These are phyloP conservation scores for Meda fulgida DNA, from an alignment of 2,797 vertebrate species.

Conservation along the genomic window DNA sequence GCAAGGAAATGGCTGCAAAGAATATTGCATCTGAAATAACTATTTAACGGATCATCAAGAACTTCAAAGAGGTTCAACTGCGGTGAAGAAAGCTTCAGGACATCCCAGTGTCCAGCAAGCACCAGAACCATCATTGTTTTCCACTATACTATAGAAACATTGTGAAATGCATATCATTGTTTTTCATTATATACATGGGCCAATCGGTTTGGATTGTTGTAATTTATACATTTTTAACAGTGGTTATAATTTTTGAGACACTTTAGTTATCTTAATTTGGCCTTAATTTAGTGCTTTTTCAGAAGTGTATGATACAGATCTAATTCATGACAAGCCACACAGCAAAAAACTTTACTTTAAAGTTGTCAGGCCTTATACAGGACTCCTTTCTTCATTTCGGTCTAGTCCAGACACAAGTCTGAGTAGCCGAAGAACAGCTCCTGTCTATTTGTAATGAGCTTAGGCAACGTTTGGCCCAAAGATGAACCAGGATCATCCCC, in stretches of 20 bases:
- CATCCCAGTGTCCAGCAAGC: neutral
- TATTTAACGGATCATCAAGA: neutral
- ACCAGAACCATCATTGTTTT: neutral
- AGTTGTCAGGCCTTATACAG: neutral
- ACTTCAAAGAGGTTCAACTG: neutral
- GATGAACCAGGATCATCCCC: slow-evolving; percentile 72
- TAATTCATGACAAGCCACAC: neutral
- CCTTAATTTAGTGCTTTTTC: neutral
- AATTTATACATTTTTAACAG: neutral
- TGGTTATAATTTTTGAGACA: neutral
- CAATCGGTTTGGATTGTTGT: neutral
- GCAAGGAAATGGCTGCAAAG: neutral
- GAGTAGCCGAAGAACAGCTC: neutral
- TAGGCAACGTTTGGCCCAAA: slow-evolving; percentile 68
- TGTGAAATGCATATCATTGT: neutral
- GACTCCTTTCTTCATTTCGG: neutral
- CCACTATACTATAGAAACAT: no score
- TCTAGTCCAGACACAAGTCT: neutral
- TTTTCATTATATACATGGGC: neutral
- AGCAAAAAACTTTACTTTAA: neutral
- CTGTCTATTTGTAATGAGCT: slow-evolving; percentile 68
- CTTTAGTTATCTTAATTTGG: neutral
- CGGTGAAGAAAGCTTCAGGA: neutral
- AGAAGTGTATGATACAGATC: neutral
- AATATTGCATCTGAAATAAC: neutral